Evolutionary conservation across 2,113 vertebrate genomes (phyloP).

Genomic region (Ciconia stormi): DNA sequence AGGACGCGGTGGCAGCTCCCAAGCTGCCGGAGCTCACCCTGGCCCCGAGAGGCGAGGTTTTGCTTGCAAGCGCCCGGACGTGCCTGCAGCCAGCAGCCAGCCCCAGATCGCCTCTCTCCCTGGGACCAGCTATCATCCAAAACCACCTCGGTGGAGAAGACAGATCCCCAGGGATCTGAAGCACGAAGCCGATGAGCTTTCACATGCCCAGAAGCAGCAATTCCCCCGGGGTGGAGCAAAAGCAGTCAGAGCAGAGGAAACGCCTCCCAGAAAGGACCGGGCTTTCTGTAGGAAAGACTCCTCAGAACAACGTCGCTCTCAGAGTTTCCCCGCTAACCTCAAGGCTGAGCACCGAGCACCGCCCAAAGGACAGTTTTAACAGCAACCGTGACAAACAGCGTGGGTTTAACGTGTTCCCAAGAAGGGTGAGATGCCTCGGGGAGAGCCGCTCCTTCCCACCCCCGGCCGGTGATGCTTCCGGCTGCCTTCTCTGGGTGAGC

Average conservation of each 20-base stretch:
- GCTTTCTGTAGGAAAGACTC: not conserved
- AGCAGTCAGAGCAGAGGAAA: not conserved
- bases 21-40: accelerated
- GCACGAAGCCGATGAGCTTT: not conserved
- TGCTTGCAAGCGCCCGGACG: not conserved
- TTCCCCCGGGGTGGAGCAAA: not conserved
- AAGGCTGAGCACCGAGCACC: not conserved
- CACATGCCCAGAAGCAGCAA: not conserved
- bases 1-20: not conserved
- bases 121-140: accelerated
- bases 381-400: accelerated
- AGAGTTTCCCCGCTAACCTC: not conserved
- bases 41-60: not conserved
- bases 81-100: not conserved
- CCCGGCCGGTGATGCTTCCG: not conserved
- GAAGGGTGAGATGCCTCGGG: not conserved
- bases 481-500: not conserved
- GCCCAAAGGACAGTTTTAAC: not conserved
- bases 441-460: not conserved
- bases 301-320: not conserved
- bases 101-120: not conserved
- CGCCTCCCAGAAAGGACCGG: not conserved
- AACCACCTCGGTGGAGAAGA: not conserved
- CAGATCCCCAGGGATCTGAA: not conserved
- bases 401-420: not conserved